Conservation (phyloP, 2,113 vertebrate genomes). For the Collichthys lucidus region DNA sequence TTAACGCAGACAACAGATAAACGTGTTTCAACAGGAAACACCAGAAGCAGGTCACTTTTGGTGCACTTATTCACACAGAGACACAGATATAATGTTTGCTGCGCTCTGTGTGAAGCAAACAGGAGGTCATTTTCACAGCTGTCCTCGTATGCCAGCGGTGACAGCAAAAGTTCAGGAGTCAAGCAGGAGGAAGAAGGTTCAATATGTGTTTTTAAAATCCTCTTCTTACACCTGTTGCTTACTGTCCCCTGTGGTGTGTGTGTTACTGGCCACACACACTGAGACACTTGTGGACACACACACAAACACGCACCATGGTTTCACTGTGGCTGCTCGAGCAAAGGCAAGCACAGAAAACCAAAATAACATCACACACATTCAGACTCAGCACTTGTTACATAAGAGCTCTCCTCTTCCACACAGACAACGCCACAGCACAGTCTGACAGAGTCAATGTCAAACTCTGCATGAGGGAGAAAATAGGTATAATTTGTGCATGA, state of each 20-base stretch:
- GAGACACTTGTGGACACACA: not conserved
- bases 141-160: slow-evolving; percentile 36
- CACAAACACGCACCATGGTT: not conserved
- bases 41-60: slow-evolving; percentile 13
- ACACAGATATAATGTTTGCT: slow-evolving; percentile 17
- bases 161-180: slow-evolving; percentile 62
- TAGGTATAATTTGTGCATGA: slow-evolving; percentile 31
- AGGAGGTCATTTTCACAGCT: slow-evolving; percentile 68
- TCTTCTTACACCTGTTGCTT: slow-evolving; percentile 73
- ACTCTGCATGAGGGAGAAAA: slow-evolving; percentile 34
- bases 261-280: slow-evolving; percentile 50
- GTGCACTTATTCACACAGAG: slow-evolving; percentile 13
- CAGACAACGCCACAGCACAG: slow-evolving; percentile 34
- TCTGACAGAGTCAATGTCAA: slow-evolving; percentile 55
- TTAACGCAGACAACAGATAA: slow-evolving; percentile 1
- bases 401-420: slow-evolving; percentile 46
- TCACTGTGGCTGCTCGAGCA: not conserved
- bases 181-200: slow-evolving; percentile 27
- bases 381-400: slow-evolving; percentile 52
- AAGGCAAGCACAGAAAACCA: slow-evolving; percentile 21
- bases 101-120: slow-evolving; percentile 24
- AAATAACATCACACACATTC: slow-evolving; percentile 30
- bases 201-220: slow-evolving; percentile 37
- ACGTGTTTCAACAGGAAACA: not conserved
- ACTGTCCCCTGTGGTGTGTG: slow-evolving; percentile 15